Evolutionary conservation across 2,113 vertebrate species (phyloP).

Genomic region (Eurystomus gularis): DNA sequence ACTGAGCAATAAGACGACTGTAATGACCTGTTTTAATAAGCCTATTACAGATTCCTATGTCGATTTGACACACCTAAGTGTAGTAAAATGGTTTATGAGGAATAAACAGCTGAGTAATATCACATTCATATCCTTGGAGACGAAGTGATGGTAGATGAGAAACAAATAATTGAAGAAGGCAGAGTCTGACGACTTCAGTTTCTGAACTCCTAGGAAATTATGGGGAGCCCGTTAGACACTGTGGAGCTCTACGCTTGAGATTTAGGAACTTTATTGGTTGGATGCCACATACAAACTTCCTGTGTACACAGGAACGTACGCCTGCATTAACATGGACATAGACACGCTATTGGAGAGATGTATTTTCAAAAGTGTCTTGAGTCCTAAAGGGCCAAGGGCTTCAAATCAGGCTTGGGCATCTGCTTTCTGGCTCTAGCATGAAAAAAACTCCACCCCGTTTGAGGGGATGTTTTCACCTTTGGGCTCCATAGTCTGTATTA

Average conservation of each 20-base stretch:
- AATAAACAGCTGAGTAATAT: conserved; percentile 40
- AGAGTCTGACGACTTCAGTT: not conserved
- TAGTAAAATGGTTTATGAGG: conserved; percentile 54
- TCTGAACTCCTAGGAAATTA: not conserved
- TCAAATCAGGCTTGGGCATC: not conserved
- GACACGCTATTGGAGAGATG: not conserved
- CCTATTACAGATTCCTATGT: conserved; percentile 30
- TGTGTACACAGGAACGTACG: accelerated
- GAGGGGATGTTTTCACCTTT: not conserved
- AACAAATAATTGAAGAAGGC: conserved; percentile 55
- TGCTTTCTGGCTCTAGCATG: not conserved
- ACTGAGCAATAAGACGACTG: conserved; percentile 47
- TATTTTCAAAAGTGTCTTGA: not conserved
- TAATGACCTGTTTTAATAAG: conserved; percentile 68
- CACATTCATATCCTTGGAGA: conserved; percentile 14
- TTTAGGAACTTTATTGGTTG: not conserved
- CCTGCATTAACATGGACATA: not conserved
- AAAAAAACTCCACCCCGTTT: no score
- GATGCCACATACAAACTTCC: not conserved
- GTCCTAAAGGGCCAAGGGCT: not conserved
- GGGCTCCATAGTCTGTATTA: not conserved
- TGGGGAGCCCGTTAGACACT: not conserved
- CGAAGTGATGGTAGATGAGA: conserved; percentile 29
- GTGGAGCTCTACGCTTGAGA: not conserved
- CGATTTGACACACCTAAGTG: conserved; percentile 52